Base-by-base conservation (phyloP, 2,797 vertebrate genomes). In the Toxotes lorentzi region DNA sequence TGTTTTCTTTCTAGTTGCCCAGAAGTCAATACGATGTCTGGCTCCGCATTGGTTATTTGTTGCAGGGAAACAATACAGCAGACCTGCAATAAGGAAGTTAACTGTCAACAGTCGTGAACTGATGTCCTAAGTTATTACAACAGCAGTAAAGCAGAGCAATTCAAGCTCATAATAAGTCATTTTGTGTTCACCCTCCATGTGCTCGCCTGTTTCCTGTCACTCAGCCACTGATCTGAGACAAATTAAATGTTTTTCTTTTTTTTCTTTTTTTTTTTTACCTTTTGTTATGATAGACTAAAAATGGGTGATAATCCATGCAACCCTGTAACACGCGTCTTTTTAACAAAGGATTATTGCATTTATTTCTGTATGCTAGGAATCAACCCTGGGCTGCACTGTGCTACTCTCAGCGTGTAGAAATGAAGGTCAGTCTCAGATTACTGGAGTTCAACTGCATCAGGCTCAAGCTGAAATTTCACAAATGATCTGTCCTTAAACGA, bases 31-130 rank as follows among this genome's bases (percentile, higher is more conserved):
- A 38, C 19, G 23, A 60, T 67, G 64, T 19, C 61, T 34, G 40
- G 51, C 5, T 14, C 51, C 27, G 23, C 14, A n/a, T 27, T 56
- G 54, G 67, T 56, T 72, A 24, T 67, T 51, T 72, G 35, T 19
- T 53, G 38, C 48, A 60, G 12, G 43, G 38, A n/a, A 50, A 68
- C 50, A 68, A 17, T 57, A 50, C 53, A 41, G 63, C 40, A 73
- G 54, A 57, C 40, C 40, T 60, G 60, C 53, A 56, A 45, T 54
- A 48, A 64, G 34, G 48, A 65, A 38, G 35, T 24, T 40, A 43
- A 67, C 58, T 67, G 24, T 69, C 24, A 59, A 13, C 40, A 61
- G 17, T 24, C 27, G 13, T 51, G 11, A 57, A 73, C 24, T 78
- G 47, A 45, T 70, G 53, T 65, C 13, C 41, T 34, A 43, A 35